Conservation (phyloP, 2,113 vertebrate species). For the Oreochromis tanganicae region DNA sequence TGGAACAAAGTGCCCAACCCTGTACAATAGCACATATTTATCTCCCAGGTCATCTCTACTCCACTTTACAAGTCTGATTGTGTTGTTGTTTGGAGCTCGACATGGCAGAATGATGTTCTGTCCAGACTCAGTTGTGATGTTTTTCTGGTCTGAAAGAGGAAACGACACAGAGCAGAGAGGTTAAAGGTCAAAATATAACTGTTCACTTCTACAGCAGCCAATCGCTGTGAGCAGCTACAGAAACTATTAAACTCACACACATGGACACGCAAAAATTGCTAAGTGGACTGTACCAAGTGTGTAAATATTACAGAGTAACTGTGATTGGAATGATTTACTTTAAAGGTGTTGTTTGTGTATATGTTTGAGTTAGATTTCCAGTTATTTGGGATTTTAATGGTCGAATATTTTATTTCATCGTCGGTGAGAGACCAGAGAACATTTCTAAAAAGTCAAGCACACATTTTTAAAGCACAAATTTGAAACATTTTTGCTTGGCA, state of each 20-base stretch:
- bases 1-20: rapidly evolving
- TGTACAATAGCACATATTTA: neutral
- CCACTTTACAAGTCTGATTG: rapidly evolving
- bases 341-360: neutral
- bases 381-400: neutral
- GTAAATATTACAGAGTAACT: neutral
- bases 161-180: rapidly evolving
- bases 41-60: rapidly evolving
- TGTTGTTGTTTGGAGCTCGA: neutral
- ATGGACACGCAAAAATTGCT: neutral
- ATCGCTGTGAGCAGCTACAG: neutral
- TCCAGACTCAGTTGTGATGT: rapidly evolving
- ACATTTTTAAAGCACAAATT: neutral
- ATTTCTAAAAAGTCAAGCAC: neutral
- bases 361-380: neutral
- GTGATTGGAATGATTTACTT: neutral
- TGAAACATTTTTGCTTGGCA: neutral
- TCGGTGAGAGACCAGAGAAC: rapidly evolving
- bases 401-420: neutral
- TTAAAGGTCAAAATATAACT: neutral
- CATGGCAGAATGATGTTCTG: rapidly evolving
- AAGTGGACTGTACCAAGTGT: rapidly evolving
- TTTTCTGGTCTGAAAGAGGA: neutral
- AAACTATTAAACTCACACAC: neutral
- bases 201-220: neutral